A percentile compares a stretch with the other conserved stretches of the same genome.
Conservation (phyloP, 2,113 vertebrate species). For the Strix uralensis region DNA sequence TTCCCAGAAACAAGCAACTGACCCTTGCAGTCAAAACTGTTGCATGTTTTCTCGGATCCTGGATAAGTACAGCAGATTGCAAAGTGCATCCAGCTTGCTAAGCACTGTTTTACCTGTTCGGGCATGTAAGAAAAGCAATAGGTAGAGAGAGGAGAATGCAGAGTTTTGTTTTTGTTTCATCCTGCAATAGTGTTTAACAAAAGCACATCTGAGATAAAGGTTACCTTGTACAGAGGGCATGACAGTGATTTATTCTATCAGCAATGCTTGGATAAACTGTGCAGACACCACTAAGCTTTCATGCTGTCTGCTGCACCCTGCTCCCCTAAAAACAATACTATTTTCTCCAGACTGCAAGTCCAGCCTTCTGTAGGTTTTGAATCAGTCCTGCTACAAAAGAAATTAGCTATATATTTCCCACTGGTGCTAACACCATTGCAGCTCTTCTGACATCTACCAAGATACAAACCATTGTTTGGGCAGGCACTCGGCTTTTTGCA, state of each 20-base stretch:
- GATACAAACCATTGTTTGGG: not conserved
- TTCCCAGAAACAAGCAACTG: not conserved
- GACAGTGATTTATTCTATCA: not conserved
- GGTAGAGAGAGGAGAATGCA: not conserved
- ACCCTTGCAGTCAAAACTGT: not conserved
- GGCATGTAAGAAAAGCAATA: not conserved
- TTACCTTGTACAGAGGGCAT: not conserved
- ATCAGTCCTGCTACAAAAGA: not conserved
- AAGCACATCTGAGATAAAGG: not conserved
- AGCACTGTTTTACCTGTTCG: not conserved
- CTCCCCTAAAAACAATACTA: not conserved
- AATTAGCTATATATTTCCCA: not conserved
- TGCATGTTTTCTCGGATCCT: not conserved
- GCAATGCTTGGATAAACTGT: not conserved
- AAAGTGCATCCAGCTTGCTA: not conserved
- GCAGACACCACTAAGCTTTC: not conserved
- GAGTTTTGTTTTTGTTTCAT: not conserved
- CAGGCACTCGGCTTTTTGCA: not conserved
- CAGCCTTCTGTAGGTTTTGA: not conserved
- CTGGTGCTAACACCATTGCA: not conserved
- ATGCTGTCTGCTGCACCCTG: accelerated
- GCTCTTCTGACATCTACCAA: not conserved
- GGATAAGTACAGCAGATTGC: not conserved
- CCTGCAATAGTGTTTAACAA: not conserved
- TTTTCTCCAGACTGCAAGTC: not conserved